Base-by-base conservation (phyloP, 2,888 invertebrate species). In the Campopleginae sp. region DNA sequence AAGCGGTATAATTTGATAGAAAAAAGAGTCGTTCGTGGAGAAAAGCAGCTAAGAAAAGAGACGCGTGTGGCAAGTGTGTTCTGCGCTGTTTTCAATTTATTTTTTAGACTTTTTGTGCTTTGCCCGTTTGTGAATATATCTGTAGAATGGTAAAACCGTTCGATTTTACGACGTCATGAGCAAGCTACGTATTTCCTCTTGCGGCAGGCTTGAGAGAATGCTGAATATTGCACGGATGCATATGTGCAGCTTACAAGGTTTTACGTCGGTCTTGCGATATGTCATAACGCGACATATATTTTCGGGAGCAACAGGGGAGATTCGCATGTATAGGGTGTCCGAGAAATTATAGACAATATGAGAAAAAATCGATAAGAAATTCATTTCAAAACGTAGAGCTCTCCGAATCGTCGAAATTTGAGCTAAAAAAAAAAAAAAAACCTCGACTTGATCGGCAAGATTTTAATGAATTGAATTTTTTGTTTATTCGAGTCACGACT, bases 191-290 rank as follows among this genome's bases (percentile, higher is more conserved):
- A 38, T 65, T 19, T 27, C 17, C 33, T 42, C 54, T 27, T 23
- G 14, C 19, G 19, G 71, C 12, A 54, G 12, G 51, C 71, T 31
- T 51, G 31, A 51, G 72, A 19, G 38, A 42, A 19, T 42, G 72
- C 42, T 72, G 72, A 72, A 76, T 65, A 76, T 48, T 76, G 63
- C 46, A 65, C 75, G 33, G 63, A 63, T 76, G 63, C 54, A 63
- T 78, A 72, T 66, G 72, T 38, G 80, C 27, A 48, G 78, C 66
- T 46, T 58, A 61, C 72, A 38, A 42, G 78, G 61, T 75, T 79
- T 75, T 79, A 42, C 42, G 63, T 44, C 68, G 75, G 63, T 83
- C 75, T 70, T 63, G 70, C 63, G 61, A 70, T 76, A 76, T 70
- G 70, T 71, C 63, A 63, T 68, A 42, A 48, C 23, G 63, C 31